Conservation (phyloP, 2,888 invertebrate genomes). For the Folsomia manolachei region DNA sequence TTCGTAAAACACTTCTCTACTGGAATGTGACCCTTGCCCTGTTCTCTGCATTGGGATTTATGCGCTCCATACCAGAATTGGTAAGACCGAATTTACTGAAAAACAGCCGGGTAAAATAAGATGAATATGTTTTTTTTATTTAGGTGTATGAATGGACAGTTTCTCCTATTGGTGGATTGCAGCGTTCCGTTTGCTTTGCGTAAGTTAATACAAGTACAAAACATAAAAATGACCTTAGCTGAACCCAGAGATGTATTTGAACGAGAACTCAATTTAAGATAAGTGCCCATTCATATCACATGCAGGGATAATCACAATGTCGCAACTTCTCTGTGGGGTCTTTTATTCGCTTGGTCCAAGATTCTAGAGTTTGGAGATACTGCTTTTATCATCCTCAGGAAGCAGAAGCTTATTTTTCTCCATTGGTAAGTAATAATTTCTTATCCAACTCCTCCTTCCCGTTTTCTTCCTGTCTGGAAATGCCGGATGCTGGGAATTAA, state of each 20-base stretch:
- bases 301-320: conserved; percentile 45
- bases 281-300: neutral
- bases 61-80: conserved; percentile 89
- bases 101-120: too few species aligned
- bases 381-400: conserved; percentile 44
- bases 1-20: conserved; percentile 77
- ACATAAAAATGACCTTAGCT: neutral
- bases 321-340: conserved; percentile 46
- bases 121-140: too few species aligned
- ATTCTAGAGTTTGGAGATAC: conserved; percentile 46
- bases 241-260: neutral
- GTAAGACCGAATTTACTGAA: too few species aligned
- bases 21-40: conserved; percentile 92
- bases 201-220: conserved; percentile 59
- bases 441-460: neutral
- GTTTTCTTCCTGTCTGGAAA: too few species aligned
- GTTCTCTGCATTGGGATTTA: conserved; percentile 92
- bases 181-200: conserved; percentile 93
- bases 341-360: conserved; percentile 46
- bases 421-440: conserved; percentile 49
- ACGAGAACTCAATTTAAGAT: neutral
- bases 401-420: conserved; percentile 46
- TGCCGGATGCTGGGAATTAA: too few species aligned
- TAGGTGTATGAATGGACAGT: conserved; percentile 62
- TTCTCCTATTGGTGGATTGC: conserved; percentile 63